Evolutionary conservation across 2,888 invertebrate species (phyloP), one percentile per base, ranked within the genome.

Genomic region (Dolichomitus sp.): DNA sequence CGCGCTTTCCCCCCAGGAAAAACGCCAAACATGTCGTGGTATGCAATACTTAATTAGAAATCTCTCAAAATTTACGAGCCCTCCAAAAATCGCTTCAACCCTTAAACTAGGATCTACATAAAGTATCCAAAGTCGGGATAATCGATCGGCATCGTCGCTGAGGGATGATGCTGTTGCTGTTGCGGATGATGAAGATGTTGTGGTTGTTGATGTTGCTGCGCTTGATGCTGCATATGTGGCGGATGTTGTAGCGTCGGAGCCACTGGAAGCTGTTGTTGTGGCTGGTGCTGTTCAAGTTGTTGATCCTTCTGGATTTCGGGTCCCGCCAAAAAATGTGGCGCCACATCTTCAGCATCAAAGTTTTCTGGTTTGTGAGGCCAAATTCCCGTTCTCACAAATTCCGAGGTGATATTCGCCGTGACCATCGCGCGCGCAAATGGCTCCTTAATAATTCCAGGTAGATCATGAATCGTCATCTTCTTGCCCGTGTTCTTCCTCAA

Each of bases 391-490:
- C 61, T 74, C 1, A 27, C 61, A 23, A 80, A 80, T n/a, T 74
- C 80, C 27, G 23, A 7, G 1, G 40, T 61, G 4, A 80, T 48
- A 11, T 54, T 69, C 7, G 52, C 12, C 1, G 68, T 42, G n/a
- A 61, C 19, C 30, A 69, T 54, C 4, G 80, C 70, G 6, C 69
- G 54, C 12, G 76, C 42, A 59, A 85, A 80, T 1, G 84, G 76
- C 40, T 80, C 76, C 52, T 72, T 86, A 1, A 86, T 68, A 14
- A 88, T 84, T 9, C 75, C 80, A 27, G 89, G 87, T n/a, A 91
- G 81, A 68, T 90, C 90, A 80, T 90, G 88, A 33, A 92, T 90
- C 7, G 88, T 88, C 81, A 91, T 90, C 17, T 73, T 45, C 14
- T 70, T 75, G 11, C 84, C 80, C 1, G 79, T 77, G 70, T 83